These are phyloP conservation scores for Drosophila emarginata DNA, from an alignment of 2,888 invertebrate species.

Conservation along the genomic window DNA sequence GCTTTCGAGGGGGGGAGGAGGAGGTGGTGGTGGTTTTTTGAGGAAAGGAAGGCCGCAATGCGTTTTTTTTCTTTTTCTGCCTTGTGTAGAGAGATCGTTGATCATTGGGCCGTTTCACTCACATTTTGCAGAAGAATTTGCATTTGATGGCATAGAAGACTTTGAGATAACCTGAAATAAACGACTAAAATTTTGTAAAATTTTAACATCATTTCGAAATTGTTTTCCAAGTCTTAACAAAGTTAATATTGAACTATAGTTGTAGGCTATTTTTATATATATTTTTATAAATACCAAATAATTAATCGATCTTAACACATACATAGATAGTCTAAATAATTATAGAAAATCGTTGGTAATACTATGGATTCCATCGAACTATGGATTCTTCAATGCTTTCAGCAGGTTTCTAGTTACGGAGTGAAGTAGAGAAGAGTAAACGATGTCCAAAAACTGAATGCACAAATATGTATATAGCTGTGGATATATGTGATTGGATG, in stretches of 20 bases:
- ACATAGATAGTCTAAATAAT: too few relatives aligned
- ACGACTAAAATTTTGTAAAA: too few relatives aligned
- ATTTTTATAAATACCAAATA: too few relatives aligned
- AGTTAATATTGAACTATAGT: too few relatives aligned
- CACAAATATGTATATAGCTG: slow-evolving; percentile 1
- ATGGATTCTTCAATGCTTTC: background rate
- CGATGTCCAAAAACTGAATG: slow-evolving; percentile 3
- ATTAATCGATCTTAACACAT: too few relatives aligned
- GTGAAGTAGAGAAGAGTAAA: background rate
- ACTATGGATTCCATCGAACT: background rate
- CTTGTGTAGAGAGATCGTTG: background rate
- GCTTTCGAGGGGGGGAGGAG: slow-evolving; percentile 24
- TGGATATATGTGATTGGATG: slow-evolving; percentile 8
- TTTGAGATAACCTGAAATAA: too few relatives aligned
- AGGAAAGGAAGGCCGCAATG: background rate
- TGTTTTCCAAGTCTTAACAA: too few relatives aligned
- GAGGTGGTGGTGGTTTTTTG: background rate
- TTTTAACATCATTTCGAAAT: too few relatives aligned
- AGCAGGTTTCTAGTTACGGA: background rate
- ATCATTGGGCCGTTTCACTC: background rate
- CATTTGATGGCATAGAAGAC: too few relatives aligned
- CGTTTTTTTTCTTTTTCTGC: background rate
- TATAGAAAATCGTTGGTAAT: background rate
- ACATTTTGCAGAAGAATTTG: too few relatives aligned
- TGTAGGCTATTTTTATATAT: too few relatives aligned